A percentile compares a stretch with the other conserved stretches of the same genome.
Conservation (phyloP, 2,797 vertebrate species). For the Echeneis naucrates region DNA sequence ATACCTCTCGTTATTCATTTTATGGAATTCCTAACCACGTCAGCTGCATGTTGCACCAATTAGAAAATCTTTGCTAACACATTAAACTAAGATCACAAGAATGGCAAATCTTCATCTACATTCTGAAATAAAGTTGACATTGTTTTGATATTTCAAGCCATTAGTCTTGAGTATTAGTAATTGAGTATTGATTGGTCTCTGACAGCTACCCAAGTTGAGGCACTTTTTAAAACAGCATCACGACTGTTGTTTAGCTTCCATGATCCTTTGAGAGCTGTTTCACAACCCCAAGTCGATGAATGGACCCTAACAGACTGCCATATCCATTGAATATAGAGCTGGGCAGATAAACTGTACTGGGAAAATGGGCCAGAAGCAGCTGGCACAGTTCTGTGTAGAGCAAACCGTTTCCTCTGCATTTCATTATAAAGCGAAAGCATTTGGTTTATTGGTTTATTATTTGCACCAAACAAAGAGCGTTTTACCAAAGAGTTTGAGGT, state of each 20-base stretch:
- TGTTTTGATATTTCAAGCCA: neutral
- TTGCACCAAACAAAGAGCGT: neutral
- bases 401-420: conserved; percentile 1
- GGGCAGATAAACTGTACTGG: conserved; percentile 14
- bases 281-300: conserved; percentile 56
- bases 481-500: too few species aligned
- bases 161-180: conserved; percentile 20
- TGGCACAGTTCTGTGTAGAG: conserved; percentile 30
- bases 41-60: too few species aligned
- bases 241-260: neutral
- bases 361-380: conserved; percentile 20
- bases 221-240: conserved; percentile 38
- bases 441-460: conserved; percentile 24
- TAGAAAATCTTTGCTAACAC: too few species aligned
- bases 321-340: conserved; percentile 17
- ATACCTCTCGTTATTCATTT: too few species aligned
- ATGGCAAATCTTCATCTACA: too few species aligned
- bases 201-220: conserved; percentile 11
- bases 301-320: conserved; percentile 41
- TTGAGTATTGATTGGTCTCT: conserved; percentile 22
- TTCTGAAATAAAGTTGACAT: too few species aligned
- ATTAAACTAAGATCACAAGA: too few species aligned
- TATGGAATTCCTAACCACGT: too few species aligned
- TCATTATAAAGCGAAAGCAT: neutral
- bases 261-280: conserved; percentile 41